Evolutionary conservation across 2,797 vertebrate species (phyloP).

Genomic region (Hafferia zeledoni): DNA sequence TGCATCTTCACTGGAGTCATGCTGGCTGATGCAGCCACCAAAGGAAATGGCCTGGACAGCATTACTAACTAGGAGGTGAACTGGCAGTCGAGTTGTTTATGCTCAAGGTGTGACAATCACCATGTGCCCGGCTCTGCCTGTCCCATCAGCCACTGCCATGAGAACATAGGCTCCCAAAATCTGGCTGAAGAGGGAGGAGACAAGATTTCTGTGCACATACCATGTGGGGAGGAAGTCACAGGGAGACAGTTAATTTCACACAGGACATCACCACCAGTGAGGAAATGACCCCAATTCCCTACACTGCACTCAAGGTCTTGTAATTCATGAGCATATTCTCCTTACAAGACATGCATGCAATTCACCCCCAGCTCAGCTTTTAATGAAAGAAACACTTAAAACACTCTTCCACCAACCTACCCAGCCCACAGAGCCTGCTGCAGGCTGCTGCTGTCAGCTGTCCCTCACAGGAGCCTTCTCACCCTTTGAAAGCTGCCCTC

Average conservation of each 20-base stretch:
- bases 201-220: neutral
- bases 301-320: neutral
- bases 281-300: neutral
- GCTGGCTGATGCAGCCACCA: neutral
- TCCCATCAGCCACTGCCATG: neutral
- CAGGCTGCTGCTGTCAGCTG: neutral
- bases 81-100: neutral
- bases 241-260: neutral
- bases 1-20: neutral
- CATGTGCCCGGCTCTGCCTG: neutral
- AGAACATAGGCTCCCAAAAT: neutral
- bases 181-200: neutral
- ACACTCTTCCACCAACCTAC: neutral
- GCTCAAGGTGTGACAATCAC: neutral
- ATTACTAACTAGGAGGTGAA: neutral
- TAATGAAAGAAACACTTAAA: neutral
- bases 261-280: neutral
- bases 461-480: neutral
- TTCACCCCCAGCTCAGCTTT: neutral
- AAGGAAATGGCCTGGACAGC: neutral
- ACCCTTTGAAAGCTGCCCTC: neutral
- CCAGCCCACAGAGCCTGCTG: neutral
- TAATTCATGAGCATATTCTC: neutral
- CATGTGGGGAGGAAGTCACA: fast-evolving
- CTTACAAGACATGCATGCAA: fast-evolving